These are phyloP conservation scores for Solenopsis fugax DNA, from an alignment of 1,140 invertebrate species.

Conservation along the genomic window DNA sequence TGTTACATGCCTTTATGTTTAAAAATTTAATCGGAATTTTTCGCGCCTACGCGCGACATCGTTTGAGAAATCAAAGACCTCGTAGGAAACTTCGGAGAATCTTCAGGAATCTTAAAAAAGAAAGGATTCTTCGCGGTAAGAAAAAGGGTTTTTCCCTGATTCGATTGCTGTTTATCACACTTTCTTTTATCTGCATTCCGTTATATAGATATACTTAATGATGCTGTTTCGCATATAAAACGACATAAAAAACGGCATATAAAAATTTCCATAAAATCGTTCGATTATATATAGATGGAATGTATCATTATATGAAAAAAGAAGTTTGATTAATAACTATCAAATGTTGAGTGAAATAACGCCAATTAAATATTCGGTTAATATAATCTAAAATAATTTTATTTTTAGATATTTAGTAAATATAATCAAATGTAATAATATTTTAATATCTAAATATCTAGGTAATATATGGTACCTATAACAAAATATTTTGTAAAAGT, in stretches of 20 bases:
- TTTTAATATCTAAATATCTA: too few relatives aligned
- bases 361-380: too few relatives aligned
- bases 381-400: too few relatives aligned
- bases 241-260: too few relatives aligned
- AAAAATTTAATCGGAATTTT: conserved; percentile 54
- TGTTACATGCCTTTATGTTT: conserved; percentile 49
- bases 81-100: neutral
- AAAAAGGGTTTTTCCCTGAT: neutral
- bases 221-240: conserved; percentile 22
- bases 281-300: neutral
- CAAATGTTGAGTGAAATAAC: too few relatives aligned
- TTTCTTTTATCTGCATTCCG: conserved; percentile 8
- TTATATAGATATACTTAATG: neutral
- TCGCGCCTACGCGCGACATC: conserved; percentile 18
- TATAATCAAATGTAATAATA: too few relatives aligned
- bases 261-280: neutral
- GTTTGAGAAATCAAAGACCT: conserved; percentile 26
- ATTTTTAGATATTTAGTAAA: too few relatives aligned
- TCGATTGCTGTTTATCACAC: neutral
- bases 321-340: too few relatives aligned
- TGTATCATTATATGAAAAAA: neutral
- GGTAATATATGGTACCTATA: too few relatives aligned
- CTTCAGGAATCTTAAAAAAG: neutral
- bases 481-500: too few relatives aligned
- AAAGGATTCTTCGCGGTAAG: neutral